Base-by-base conservation (phyloP, 2,888 invertebrate species). In the Phanerotoma sp. region DNA sequence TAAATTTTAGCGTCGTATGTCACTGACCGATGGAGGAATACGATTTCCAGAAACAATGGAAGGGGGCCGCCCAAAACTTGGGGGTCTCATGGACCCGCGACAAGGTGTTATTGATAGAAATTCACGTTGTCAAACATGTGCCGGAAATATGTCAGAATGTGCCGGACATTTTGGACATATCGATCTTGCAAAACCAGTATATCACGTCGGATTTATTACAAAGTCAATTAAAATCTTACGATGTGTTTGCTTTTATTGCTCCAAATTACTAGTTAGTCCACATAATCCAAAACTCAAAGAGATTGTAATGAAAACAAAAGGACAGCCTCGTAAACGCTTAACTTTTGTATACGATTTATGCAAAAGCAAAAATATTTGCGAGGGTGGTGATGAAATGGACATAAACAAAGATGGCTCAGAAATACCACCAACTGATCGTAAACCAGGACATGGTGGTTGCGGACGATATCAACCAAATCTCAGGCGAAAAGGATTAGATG, bases 131-230 rank as follows among this genome's bases (percentile, higher is more conserved):
- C 94, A 94, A 77, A 97, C 96, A 0, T 97, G 96, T 77, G 96
- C 96, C 58, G 93, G 98, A 41, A 96, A 95, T 73, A 94, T 97
- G 92, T 93, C 95, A 0, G 97, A 98, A 78, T 99, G 99, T 77
- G 97, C 99, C 3, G 99, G 99, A 2, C 99, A 99, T 79, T 99
- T 99, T 80, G 99, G 97, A 4, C 99, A 99, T 77, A 91, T 99
- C 69, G 97, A 99, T 78, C 81, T 99, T 63, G 91, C 97, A 0
- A 99, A 99, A 77, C 99, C 99, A 16, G 99, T 99, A 1, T 99
- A 94, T 79, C 98, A 99, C 77, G 91, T 97, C 73, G 98, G 97
- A 32, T 99, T 98, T 72, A 84, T 99, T 48, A 94, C 95, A 30
- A 99, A 99, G 80, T 93, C 93, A 0, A 93, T 99, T 62, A 99